Base-by-base conservation (phyloP, 2,113 vertebrate genomes). In the Loxodonta africana region DNA sequence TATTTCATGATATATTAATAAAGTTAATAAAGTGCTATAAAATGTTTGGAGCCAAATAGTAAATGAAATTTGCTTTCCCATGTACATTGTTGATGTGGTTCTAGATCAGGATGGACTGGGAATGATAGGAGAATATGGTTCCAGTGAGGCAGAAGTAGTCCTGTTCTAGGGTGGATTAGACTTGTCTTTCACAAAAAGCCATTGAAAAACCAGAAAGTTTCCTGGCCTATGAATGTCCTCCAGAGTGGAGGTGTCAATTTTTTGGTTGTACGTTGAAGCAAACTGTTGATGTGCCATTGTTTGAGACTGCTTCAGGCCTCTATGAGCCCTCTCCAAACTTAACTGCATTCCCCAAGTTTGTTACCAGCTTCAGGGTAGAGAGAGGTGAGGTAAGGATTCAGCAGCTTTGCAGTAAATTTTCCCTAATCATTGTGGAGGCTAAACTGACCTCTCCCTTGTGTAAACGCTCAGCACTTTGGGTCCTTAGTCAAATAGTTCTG, bases 1-100 rank as follows among this genome's bases (percentile, higher is more conserved):
- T 94, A 73, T 84, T 85, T 95, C 53, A 57, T 92, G 51, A 3
- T 63, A 26, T 87, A 48, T 86, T 88, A 73, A 83, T 95, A 86
- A 82, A 95, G 30, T 82, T 88, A 83, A 78, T 90, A 60, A 91
- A 76, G 17, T 62, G 0, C 26, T 87, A 1, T 89, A 74, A 76
- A 67, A 71, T 67, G 41, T 76, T 94, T 53, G n/a, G 30, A 69
- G 65, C 25, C 23, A 95, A 53, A 6, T 63, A 76, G n/a, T 91
- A 95, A 77, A 57, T 89, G 37, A 94, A 88, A 69, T 83, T 88
- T 73, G 21, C 62, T 83, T 95, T 88, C 91, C 30, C 4, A 1
- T 44, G 6, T 77, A 30, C 20, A 17, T 76, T 92, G 41, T 96
- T 76, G 37, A 53, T 73, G 21, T 60, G 21, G 4, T 83, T 93